Percentiles rank a stretch among this genome's conserved stretches.
These are phyloP conservation scores for Cranoglanis bouderius DNA, from an alignment of 2,113 vertebrate genomes.

Conservation along the genomic window DNA sequence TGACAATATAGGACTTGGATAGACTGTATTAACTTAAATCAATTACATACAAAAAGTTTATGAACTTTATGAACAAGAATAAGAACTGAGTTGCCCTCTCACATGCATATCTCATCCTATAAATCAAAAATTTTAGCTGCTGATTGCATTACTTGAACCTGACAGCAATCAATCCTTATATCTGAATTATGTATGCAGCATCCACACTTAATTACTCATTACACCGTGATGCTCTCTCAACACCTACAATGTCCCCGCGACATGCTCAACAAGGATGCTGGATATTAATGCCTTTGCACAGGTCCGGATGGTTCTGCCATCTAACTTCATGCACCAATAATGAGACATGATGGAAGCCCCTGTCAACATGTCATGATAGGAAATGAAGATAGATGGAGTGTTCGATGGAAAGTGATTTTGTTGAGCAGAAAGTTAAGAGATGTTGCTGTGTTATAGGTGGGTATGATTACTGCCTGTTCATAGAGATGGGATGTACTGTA, in stretches of 20 bases:
- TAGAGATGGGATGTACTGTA: constrained; percentile 26
- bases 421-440: constrained; percentile 70
- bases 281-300: constrained; percentile 75
- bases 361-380: constrained; percentile 69
- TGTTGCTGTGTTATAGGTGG: constrained; percentile 66
- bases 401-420: constrained; percentile 74
- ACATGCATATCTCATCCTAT: background rate
- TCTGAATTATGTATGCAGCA: constrained; percentile 50
- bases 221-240: constrained; percentile 36
- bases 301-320: constrained; percentile 71
- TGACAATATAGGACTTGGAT: background rate
- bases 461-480: constrained; percentile 57
- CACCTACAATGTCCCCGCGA: constrained; percentile 59
- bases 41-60: background rate
- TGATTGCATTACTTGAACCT: constrained; percentile 4
- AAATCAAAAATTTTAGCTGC: constrained; percentile 3
- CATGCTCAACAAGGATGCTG: constrained; percentile 58
- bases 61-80: constrained; percentile 6
- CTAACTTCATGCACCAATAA: constrained; percentile 76
- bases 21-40: background rate
- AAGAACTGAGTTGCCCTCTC: background rate
- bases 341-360: constrained; percentile 80
- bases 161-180: constrained; percentile 34
- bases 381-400: constrained; percentile 77
- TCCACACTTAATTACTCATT: constrained; percentile 67